phyloP scores from a whole-genome alignment of 1,140 invertebrate genomes.

The Belonocnema kinseyi region DNA sequence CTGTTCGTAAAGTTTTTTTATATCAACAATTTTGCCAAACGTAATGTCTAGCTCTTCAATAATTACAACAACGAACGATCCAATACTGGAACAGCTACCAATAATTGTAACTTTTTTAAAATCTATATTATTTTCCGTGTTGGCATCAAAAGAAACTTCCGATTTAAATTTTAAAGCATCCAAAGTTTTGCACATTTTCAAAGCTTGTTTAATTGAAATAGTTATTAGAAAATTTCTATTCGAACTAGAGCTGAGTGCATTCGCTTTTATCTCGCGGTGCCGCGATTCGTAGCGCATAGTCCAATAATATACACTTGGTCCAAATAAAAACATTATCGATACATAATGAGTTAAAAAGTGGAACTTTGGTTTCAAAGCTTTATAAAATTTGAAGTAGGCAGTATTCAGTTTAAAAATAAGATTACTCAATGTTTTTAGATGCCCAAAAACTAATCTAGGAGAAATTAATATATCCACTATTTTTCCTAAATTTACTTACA shows the following conservation, averaged over 20 bases:
- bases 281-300: slow-evolving; percentile 15
- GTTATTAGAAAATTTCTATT: slow-evolving; percentile 5
- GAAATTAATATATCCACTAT: slow-evolving; percentile 30
- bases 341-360: not conserved
- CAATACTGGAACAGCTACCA: too few species aligned
- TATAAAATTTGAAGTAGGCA: not conserved
- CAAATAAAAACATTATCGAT: not conserved
- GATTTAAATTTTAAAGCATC: too few species aligned
- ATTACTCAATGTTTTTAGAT: not conserved
- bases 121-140: too few species aligned
- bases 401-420: not conserved
- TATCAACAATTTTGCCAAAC: too few species aligned
- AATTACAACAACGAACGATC: too few species aligned
- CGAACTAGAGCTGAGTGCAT: not conserved
- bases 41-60: too few species aligned
- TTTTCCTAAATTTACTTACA: slow-evolving; percentile 14
- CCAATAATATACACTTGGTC: slow-evolving; percentile 1
- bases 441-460: not conserved
- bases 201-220: not conserved
- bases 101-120: too few species aligned
- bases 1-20: too few species aligned
- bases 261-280: slow-evolving; percentile 7
- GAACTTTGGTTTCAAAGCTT: not conserved
- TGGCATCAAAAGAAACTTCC: too few species aligned
- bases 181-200: not conserved